Percentiles rank a stretch among this genome's conserved stretches.
Conservation (phyloP, 2,113 vertebrate species). For the Neomonachus schauinslandi region DNA sequence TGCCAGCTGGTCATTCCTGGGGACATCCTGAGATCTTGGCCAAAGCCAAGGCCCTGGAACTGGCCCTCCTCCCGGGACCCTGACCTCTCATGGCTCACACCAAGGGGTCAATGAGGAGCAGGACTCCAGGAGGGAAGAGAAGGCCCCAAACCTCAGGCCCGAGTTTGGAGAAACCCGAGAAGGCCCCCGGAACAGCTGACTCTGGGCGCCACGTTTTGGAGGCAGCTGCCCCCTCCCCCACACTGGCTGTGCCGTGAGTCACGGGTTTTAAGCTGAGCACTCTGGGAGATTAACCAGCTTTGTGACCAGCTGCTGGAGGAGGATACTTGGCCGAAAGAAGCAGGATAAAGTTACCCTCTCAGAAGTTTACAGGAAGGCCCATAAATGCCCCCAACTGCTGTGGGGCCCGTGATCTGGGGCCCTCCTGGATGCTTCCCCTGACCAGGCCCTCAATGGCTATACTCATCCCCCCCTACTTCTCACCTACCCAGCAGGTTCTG, state of each 20-base stretch:
- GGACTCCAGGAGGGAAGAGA: constrained; percentile 60
- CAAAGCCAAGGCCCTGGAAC: constrained; percentile 26
- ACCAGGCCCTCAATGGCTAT: not conserved
- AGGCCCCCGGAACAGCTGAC: constrained; percentile 74
- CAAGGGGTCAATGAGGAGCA: not conserved
- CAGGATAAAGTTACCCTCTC: constrained; percentile 84
- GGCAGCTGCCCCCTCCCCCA: constrained; percentile 71
- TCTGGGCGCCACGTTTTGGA: constrained; percentile 77
- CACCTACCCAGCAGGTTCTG: not conserved
- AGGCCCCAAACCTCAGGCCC: constrained; percentile 55
- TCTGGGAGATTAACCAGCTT: constrained; percentile 87
- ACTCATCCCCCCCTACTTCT: not conserved
- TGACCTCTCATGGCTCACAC: not conserved
- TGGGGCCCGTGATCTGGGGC: constrained; percentile 65
- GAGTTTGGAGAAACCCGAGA: constrained; percentile 68
- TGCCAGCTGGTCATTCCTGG: constrained; percentile 34
- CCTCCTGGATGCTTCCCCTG: not conserved
- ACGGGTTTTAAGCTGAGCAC: constrained; percentile 84
- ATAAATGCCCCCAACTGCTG: constrained; percentile 81
- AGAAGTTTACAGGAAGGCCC: constrained; percentile 84
- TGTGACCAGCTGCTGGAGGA: constrained; percentile 85
- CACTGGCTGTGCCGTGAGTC: constrained; percentile 81
- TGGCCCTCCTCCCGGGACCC: constrained; percentile 13
- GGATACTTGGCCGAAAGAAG: constrained; percentile 86
- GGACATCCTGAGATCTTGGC: constrained; percentile 36